Percentiles rank a stretch among this genome's conserved stretches.
These are phyloP conservation scores for Folsomia candida DNA, from an alignment of 2,888 invertebrate species.

Conservation along the genomic window DNA sequence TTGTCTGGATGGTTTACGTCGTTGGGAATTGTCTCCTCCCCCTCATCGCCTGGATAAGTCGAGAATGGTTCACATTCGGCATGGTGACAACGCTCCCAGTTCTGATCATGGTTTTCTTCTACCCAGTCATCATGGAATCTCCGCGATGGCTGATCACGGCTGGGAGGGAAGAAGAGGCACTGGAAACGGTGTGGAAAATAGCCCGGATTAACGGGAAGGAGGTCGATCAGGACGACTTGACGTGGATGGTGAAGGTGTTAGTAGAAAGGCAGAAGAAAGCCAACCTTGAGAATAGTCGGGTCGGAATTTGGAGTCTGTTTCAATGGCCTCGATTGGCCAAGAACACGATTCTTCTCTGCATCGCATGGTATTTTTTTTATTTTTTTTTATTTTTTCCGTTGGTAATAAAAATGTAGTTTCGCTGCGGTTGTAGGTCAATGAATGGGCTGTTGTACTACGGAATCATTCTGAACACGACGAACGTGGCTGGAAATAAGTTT, in stretches of 20 bases:
- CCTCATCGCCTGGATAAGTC: conserved; percentile 50
- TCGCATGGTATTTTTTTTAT: no score
- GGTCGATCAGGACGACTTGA: not conserved
- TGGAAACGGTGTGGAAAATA: not conserved
- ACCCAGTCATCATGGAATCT: conserved; percentile 49
- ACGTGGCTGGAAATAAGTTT: conserved; percentile 42
- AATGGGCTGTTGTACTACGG: conserved; percentile 39
- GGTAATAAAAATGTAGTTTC: no score
- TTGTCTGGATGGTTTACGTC: conserved; percentile 41
- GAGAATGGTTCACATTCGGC: conserved; percentile 52
- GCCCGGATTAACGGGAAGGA: not conserved
- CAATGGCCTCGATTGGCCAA: not conserved
- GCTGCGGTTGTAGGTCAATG: no score
- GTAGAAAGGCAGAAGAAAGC: not conserved
- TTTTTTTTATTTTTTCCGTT: no score
- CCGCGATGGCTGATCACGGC: conserved; percentile 50
- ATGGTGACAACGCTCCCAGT: conserved; percentile 48
- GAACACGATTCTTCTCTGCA: not conserved
- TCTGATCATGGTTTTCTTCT: conserved; percentile 40
- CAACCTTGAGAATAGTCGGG: not conserved
- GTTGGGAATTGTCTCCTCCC: conserved; percentile 46
- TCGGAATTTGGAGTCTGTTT: not conserved
- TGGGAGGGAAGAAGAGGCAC: conserved; percentile 33
- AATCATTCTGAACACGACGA: conserved; percentile 39
- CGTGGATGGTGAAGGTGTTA: not conserved